These are phyloP conservation scores for Hoplodrina blanda DNA, from an alignment of 2,888 invertebrate genomes.

Conservation along the genomic window DNA sequence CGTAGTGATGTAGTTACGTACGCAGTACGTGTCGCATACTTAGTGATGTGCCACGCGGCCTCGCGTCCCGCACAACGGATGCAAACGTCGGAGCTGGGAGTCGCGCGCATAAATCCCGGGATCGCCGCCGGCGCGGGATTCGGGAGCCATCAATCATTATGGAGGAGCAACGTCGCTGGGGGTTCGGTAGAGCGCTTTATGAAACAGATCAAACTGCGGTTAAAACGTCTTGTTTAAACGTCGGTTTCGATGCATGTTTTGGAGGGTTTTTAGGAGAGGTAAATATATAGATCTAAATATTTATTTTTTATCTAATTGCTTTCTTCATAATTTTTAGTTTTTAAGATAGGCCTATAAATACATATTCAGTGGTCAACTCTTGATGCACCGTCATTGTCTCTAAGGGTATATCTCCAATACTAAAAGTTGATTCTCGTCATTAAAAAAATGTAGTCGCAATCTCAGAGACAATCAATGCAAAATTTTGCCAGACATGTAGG, in stretches of 20 bases:
- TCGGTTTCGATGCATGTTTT: slow-evolving; percentile 25
- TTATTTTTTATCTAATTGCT: slow-evolving; percentile 5
- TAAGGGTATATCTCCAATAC: not conserved
- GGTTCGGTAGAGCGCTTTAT: slow-evolving; percentile 68
- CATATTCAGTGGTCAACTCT: not conserved
- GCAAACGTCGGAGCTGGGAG: slow-evolving; percentile 81
- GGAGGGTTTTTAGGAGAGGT: slow-evolving; percentile 17
- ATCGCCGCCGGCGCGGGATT: slow-evolving; percentile 88
- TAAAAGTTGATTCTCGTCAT: not conserved
- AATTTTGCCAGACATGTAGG: no score
- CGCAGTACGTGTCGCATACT: slow-evolving; percentile 51
- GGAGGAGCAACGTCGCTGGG: slow-evolving; percentile 80
- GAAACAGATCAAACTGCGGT: slow-evolving; percentile 58
- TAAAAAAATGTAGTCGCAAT: no score
- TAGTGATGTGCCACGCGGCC: slow-evolving; percentile 58
- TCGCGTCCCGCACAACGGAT: slow-evolving; percentile 74
- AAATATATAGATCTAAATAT: slow-evolving; percentile 6
- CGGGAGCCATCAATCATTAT: slow-evolving; percentile 88
- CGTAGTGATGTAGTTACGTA: slow-evolving; percentile 42
- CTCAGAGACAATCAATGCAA: no score
- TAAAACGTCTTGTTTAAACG: slow-evolving; percentile 56
- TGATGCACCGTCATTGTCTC: not conserved
- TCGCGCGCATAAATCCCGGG: slow-evolving; percentile 85
- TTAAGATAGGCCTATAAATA: no score
- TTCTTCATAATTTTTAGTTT: not conserved